Evolutionary conservation across 1,140 invertebrate species (phyloP), one percentile per base, ranked within the genome.

Genomic region (Aphis gossypii): DNA sequence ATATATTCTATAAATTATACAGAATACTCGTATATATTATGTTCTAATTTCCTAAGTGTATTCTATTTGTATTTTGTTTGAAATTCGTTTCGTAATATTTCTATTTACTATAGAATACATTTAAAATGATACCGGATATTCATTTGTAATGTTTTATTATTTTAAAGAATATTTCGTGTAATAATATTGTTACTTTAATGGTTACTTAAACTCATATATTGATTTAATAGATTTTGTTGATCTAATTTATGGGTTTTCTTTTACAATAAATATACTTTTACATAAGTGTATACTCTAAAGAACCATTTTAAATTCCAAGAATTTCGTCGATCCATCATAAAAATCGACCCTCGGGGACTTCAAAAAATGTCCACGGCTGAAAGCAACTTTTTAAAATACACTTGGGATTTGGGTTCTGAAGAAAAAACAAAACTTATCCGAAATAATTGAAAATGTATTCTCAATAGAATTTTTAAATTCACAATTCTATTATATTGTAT

Each of bases 381-480:
- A 87, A 3, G 84, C 14, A 5, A 87, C 44, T 87, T 46, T 87
- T 46, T 30, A 87, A 86, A 44, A 87, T 46, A 87, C 44, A 46
- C 44, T 46, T 6, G 84, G 41, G 41, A 46, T 9, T 30, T 14
- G 2, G 1, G 18, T 46, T 48, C 25, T 14, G 84, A 83, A 41
- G 38, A 38, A 38, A 83, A 41, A 83, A 41, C 30, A 83, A 38
- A 83, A 83, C 35, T 86, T 46, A 48, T 86, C 11, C 25, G 14
- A 87, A 87, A 76, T n/a, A 76, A 87, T 87, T 48, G 41, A 87
- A 86, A 87, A 87, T 38, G 44, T 46, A 82, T 46, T 48, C 84
- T 1, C 84, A 6, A 48, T 14, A 21, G 84, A 30, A 46, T 14
- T 86, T 86, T 86, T 86, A 83, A 41, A 41, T 9, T 21, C 2